Percentiles rank a stretch among this genome's conserved stretches.
Conservation (phyloP, 92 coral and sea anemone genomes). For the Palythoa grandis region DNA sequence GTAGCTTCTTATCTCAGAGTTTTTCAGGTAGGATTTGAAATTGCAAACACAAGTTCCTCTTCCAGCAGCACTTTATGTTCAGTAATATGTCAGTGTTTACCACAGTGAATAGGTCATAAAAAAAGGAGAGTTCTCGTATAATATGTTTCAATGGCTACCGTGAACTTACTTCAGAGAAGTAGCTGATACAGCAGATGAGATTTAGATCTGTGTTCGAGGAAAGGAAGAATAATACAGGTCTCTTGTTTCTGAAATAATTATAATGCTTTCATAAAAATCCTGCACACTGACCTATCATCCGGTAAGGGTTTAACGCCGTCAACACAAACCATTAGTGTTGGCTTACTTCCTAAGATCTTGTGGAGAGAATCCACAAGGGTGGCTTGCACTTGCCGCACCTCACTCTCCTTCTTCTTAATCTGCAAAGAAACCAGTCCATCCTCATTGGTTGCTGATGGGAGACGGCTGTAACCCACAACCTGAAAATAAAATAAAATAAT, state of each 20-base stretch:
- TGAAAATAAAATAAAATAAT: conserved; percentile 21
- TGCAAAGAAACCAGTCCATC: conserved; percentile 97
- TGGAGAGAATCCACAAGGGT: conserved; percentile 87
- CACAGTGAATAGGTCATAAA: no score
- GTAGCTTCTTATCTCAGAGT: no score
- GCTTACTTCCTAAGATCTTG: conserved; percentile 90
- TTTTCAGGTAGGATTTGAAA: no score
- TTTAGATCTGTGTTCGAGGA: no score
- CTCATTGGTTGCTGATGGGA: conserved; percentile 86
- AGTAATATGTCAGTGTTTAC: no score
- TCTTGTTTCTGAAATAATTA: neutral
- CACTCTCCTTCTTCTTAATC: conserved; percentile 85
- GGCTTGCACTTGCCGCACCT: conserved; percentile 84
- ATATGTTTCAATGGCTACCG: no score
- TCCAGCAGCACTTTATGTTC: no score
- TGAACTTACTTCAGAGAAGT: no score
- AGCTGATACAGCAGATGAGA: no score
- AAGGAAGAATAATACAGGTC: no score
- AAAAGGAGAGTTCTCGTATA: no score
- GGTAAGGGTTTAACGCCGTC: conserved; percentile 98
- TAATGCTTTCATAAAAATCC: conserved; percentile 84
- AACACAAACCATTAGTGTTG: conserved; percentile 90
- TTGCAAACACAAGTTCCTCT: no score
- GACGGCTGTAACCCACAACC: conserved; percentile 92
- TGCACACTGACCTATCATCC: conserved; percentile 92